Evolutionary conservation across 2,888 invertebrate species (phyloP).

Genomic region (Volucella inflata): DNA sequence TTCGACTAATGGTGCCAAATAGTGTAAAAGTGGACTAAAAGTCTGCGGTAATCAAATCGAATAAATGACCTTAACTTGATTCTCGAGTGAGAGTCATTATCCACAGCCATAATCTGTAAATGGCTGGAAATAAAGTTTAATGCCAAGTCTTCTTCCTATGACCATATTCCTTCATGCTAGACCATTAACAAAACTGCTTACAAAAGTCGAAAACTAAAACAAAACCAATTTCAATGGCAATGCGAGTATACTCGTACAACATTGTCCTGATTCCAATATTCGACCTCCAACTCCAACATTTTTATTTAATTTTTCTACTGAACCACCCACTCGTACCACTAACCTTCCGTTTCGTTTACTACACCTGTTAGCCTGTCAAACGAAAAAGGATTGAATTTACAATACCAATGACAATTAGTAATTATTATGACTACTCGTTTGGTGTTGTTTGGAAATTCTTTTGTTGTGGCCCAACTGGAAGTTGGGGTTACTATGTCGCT

Average conservation of each 20-base stretch:
- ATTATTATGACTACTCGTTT: constrained; percentile 51
- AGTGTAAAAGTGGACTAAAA: no score
- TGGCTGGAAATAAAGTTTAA: neutral
- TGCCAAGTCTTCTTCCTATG: neutral
- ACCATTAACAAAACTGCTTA: constrained; percentile 13
- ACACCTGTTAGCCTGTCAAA: neutral
- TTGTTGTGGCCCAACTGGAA: constrained; percentile 55
- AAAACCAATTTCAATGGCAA: neutral
- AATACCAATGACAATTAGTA: constrained; percentile 59
- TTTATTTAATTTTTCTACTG: neutral
- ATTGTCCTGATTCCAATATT: constrained; percentile 27
- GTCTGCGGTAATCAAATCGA: no score
- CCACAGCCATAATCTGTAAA: no score
- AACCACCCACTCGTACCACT: neutral
- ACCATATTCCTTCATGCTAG: neutral
- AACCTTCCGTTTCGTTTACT: neutral
- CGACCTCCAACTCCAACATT: constrained; percentile 4
- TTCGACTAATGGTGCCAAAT: no score
- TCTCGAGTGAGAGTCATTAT: no score
- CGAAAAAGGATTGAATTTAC: constrained; percentile 40
- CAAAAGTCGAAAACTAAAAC: constrained; percentile 49
- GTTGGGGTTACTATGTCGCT: constrained; percentile 50
- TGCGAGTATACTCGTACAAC: constrained; percentile 2
- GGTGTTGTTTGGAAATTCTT: constrained; percentile 21
- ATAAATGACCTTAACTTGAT: no score